These are phyloP conservation scores for Helicoverpa assulta DNA, from an alignment of 2,888 invertebrate genomes.

Conservation along the genomic window DNA sequence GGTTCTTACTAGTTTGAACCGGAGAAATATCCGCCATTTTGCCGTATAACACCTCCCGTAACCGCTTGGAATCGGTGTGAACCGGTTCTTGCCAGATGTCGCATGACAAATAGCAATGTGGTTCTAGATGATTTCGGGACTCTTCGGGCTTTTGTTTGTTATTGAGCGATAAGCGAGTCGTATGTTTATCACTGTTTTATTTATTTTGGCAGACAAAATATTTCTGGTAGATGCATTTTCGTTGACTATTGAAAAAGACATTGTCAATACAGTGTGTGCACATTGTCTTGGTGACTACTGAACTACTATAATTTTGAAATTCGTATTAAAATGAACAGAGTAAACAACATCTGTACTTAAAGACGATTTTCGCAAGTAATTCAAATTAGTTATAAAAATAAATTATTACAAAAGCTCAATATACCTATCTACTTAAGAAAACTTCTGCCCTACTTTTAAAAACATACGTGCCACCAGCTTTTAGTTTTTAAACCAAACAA, in stretches of 20 bases:
- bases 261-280: no score
- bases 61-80: conserved; percentile 74
- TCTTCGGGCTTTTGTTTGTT: conserved; percentile 51
- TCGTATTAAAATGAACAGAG: no score
- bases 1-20: conserved; percentile 64
- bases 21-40: conserved; percentile 66
- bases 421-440: no score
- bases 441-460: no score
- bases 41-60: conserved; percentile 66
- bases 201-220: neutral
- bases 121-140: conserved; percentile 79
- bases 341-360: no score
- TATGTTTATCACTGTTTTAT: conserved; percentile 1
- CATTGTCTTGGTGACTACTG: no score
- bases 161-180: conserved; percentile 49
- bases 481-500: no score
- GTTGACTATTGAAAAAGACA: neutral
- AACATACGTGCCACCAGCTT: no score
- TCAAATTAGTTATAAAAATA: no score
- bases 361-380: no score
- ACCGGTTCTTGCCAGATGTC: conserved; percentile 78
- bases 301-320: no score
- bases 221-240: neutral
- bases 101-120: conserved; percentile 82
- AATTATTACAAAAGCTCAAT: no score